These are phyloP conservation scores for Tretioscincus oriximinensis DNA, from an alignment of 2,113 vertebrate genomes.

Conservation along the genomic window DNA sequence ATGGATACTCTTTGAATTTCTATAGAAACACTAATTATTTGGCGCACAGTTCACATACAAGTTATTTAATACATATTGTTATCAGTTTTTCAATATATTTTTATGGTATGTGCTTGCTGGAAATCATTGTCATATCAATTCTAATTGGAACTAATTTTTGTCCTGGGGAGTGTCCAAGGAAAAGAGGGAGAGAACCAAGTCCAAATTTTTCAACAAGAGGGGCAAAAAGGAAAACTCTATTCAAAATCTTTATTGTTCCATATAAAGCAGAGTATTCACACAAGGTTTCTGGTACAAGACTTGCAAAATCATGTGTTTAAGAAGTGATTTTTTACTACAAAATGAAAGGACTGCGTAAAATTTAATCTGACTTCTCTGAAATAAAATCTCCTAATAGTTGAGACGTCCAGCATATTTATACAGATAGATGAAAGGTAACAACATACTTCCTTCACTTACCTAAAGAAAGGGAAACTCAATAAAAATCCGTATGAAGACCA, in stretches of 20 bases:
- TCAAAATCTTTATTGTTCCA: neutral
- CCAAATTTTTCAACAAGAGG: constrained; percentile 11
- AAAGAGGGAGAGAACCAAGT: constrained; percentile 26
- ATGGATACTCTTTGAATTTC: no score
- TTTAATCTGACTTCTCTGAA: neutral
- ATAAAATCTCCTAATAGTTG: neutral
- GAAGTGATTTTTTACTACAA: neutral
- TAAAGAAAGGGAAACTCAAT: no score
- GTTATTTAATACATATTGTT: neutral
- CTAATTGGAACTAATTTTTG: neutral
- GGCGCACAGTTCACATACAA: neutral
- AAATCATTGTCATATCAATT: constrained; percentile 35
- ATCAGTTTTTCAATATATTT: neutral
- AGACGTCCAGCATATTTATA: neutral
- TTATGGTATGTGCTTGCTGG: constrained; percentile 14
- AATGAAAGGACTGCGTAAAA: neutral
- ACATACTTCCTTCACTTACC: no score
- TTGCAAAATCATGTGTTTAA: neutral
- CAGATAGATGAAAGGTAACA: neutral
- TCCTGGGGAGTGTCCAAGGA: constrained; percentile 16
- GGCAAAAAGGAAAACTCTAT: neutral
- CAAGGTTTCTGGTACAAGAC: neutral
- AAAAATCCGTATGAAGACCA: no score
- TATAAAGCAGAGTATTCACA: neutral
- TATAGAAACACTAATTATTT: neutral